These are phyloP conservation scores for Nanorana parkeri DNA, from an alignment of 2,113 vertebrate genomes.

Conservation along the genomic window DNA sequence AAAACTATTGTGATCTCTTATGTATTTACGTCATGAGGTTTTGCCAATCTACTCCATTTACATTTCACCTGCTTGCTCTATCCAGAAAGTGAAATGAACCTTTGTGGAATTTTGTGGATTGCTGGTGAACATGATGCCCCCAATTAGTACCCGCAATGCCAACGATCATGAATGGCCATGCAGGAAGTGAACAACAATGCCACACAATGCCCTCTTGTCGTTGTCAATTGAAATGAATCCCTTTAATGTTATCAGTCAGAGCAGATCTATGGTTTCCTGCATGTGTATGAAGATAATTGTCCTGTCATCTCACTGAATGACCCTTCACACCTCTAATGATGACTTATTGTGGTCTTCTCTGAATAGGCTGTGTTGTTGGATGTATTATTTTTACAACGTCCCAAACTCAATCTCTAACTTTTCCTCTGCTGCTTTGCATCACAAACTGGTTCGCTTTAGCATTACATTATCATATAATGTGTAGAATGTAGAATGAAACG, in stretches of 20 bases:
- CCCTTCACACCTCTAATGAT: constrained; percentile 20
- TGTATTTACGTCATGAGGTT: too few relatives aligned
- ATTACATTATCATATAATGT: constrained; percentile 14
- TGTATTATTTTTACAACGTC: background rate
- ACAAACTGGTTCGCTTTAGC: background rate
- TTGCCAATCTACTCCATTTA: too few relatives aligned
- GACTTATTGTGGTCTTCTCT: constrained; percentile 2
- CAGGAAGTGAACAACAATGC: background rate
- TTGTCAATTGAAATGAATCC: background rate
- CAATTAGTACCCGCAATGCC: constrained; percentile 38
- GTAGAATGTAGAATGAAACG: background rate
- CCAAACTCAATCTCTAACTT: background rate
- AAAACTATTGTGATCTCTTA: too few relatives aligned
- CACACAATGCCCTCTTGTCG: constrained; percentile 17
- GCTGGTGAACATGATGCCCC: constrained; percentile 3
- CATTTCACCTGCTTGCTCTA: too few relatives aligned
- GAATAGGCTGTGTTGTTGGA: background rate
- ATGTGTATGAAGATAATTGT: background rate
- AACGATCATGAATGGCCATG: constrained; percentile 9
- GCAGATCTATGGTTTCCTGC: constrained; percentile 17
- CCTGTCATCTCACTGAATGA: background rate
- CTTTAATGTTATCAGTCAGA: background rate
- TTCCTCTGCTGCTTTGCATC: background rate
- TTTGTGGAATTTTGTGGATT: constrained; percentile 10
- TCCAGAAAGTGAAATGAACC: too few relatives aligned